phyloP scores from a whole-genome alignment of 2,113 vertebrate species.

The Rattus norvegicus region GRCr8 NC_086021.1:172705501-172706000 shows the following conservation, averaged over 20 bases:
- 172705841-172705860: not conserved
- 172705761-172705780: too few species aligned
- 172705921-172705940: not conserved
- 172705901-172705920: not conserved
- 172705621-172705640: too few species aligned
- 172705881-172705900: not conserved
- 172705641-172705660: too few species aligned
- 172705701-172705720: too few species aligned
- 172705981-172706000: not conserved
- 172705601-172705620: too few species aligned
- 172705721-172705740: too few species aligned
- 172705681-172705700: too few species aligned
- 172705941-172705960: not conserved
- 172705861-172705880: constrained; percentile 23
- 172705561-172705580: not conserved
- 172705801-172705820: not conserved
- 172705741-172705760: too few species aligned
- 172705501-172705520: not conserved
- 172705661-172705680: too few species aligned
- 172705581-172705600: too few species aligned
- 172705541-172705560: not conserved
- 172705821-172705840: not conserved
- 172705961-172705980: not conserved
- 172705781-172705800: not conserved
- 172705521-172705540: not conserved